These are phyloP conservation scores for Chrysodeixis includens DNA, from an alignment of 2,888 invertebrate species.

Conservation along the genomic window DNA sequence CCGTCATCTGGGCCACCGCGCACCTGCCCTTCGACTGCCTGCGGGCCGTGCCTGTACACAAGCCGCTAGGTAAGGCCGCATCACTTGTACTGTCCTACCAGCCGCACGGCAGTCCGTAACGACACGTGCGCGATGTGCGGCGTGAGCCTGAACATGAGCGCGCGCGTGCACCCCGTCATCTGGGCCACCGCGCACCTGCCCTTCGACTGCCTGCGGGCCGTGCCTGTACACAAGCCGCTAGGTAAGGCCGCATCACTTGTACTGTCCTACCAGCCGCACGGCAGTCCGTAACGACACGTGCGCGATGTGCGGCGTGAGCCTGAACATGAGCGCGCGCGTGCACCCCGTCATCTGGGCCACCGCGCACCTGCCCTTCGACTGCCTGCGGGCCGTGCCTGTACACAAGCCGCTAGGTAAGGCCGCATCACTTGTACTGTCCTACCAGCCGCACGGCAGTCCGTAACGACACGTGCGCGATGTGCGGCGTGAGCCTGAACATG, in stretches of 20 bases:
- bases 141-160: slow-evolving; percentile 98
- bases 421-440: background rate
- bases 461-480: background rate
- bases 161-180: slow-evolving; percentile 98
- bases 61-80: slow-evolving; percentile 91
- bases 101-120: slow-evolving; percentile 96
- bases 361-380: slow-evolving; percentile 97
- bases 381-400: slow-evolving; percentile 95
- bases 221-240: slow-evolving; percentile 97
- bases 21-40: slow-evolving; percentile 98
- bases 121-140: slow-evolving; percentile 99
- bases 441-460: slow-evolving; percentile 95
- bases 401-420: slow-evolving; percentile 94
- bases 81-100: slow-evolving; percentile 71
- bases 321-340: slow-evolving; percentile 93
- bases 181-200: slow-evolving; percentile 98
- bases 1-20: slow-evolving; percentile 98
- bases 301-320: background rate
- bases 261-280: slow-evolving; percentile 90
- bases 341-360: slow-evolving; percentile 99
- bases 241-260: slow-evolving; percentile 70
- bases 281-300: slow-evolving; percentile 91
- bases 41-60: slow-evolving; percentile 96
- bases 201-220: slow-evolving; percentile 96
- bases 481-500: slow-evolving; percentile 13